Evolutionary conservation across 2,797 vertebrate species (phyloP), one percentile per base, ranked within the genome.

Genomic region (Anguilla obscura): DNA sequence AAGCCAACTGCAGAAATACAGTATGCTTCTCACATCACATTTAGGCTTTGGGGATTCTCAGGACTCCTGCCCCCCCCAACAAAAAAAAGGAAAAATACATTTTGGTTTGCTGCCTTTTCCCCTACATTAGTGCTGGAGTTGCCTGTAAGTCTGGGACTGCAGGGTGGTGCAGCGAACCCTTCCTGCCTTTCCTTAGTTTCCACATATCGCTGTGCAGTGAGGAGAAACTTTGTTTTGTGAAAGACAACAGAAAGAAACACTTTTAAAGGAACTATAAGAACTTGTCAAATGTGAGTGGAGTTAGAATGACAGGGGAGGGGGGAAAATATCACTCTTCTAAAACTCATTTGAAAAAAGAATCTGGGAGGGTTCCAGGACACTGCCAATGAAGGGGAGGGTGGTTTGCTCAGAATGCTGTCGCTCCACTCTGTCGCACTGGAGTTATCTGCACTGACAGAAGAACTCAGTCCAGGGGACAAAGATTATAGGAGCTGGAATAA

Each of bases 221-320:
- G 52, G 83, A 76, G 52, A 58, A 24, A 87, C 33, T 36, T 56
- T 85, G 33, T 40, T 63, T 63, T 12, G 84, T 36, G 40, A 80
- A 30, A 79, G 87, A 58, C 12, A 40, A 45, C 66, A 45, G 27
- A 88, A 60, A 58, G 52, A 16, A 88, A 54, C 30, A 48, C 40
- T 40, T 85, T 52, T 76, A 79, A 85, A 30, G 2, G 48, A 54
- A 63, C 76, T 33, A 76, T 33, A 74, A 48, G 48, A 54, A 69
- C 40, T 18, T 63, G 52, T 86, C 24, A 60, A 40, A 74, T 50
- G 84, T 33, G 33, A 40, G 3, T 7, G 74, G 52, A 56, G 54
- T 24, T 33, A 66, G 71, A 86, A 79, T 86, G 85, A 84, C 66
- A 66, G 33, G 71, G 86, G 30, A 54, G 30, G 50, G 86, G 50